Conservation (phyloP, 2,113 vertebrate genomes). For the Corvus moneduloides region DNA sequence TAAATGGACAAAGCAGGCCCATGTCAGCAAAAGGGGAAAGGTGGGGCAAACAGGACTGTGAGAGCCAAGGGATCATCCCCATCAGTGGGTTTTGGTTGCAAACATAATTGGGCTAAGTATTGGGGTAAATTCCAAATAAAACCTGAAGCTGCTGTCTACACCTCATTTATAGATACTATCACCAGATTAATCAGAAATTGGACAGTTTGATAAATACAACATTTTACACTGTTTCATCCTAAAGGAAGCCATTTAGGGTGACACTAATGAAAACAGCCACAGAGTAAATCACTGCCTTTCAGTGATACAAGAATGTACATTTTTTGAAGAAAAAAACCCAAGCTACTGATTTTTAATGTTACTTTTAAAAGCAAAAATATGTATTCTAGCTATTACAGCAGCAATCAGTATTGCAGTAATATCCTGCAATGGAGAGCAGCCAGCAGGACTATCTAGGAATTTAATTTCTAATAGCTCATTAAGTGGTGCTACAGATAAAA, state of each 20-base stretch:
- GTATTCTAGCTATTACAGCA: background rate
- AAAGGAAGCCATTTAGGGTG: background rate
- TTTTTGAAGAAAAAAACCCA: background rate
- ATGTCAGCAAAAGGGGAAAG: background rate
- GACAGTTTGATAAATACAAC: background rate
- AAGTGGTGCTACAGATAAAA: constrained; percentile 31
- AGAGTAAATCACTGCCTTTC: background rate
- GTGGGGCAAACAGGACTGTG: background rate
- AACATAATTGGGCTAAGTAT: background rate
- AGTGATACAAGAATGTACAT: background rate
- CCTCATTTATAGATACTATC: background rate
- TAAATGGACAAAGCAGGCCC: background rate
- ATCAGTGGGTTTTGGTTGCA: background rate
- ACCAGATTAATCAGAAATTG: background rate
- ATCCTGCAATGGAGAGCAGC: background rate
- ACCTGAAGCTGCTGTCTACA: background rate
- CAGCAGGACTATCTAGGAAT: background rate
- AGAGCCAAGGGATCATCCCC: background rate
- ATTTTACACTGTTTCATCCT: background rate
- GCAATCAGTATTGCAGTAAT: background rate
- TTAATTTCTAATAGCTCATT: constrained; percentile 27
- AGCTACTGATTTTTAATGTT: background rate
- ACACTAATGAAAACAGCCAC: background rate
- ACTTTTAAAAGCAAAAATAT: background rate
- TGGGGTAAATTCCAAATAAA: background rate